Evolutionary conservation across 2,888 invertebrate genomes (phyloP).

Genomic region (Ecdyonurus torrentis): DNA sequence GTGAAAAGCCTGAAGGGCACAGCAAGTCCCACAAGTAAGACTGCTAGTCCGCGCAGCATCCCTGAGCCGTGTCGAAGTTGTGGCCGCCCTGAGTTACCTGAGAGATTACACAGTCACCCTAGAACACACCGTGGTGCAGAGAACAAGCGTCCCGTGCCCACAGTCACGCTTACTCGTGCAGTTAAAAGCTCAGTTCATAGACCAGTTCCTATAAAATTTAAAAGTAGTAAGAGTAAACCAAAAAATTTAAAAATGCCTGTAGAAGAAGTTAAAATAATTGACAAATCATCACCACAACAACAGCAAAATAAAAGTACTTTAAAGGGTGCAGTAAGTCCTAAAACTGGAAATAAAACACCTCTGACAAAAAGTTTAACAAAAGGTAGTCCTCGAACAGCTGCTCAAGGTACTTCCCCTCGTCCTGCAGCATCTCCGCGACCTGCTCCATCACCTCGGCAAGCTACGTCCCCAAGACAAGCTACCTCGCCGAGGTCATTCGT

Average conservation of each 20-base stretch:
- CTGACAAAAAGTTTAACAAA: not conserved
- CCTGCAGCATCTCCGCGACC: no score
- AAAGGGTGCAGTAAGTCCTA: no score
- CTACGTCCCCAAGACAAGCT: no score
- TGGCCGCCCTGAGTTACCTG: slow-evolving; percentile 47
- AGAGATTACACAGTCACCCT: slow-evolving; percentile 42
- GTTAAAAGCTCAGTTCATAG: slow-evolving; percentile 31
- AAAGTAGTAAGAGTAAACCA: not conserved
- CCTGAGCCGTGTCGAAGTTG: slow-evolving; percentile 46
- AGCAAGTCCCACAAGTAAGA: no score
- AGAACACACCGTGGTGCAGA: slow-evolving; percentile 2
- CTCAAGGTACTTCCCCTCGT: no score
- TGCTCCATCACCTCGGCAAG: no score
- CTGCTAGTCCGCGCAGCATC: slow-evolving; percentile 13
- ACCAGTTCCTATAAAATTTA: slow-evolving; percentile 28
- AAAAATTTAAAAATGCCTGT: no score
- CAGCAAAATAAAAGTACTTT: no score
- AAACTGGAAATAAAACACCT: no score
- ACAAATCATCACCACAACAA: no score
- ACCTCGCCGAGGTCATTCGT: not conserved
- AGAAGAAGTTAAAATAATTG: no score
- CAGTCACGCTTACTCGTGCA: slow-evolving; percentile 4
- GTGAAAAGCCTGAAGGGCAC: no score
- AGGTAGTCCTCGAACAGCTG: not conserved
- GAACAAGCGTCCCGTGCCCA: slow-evolving; percentile 8